phyloP scores from a whole-genome alignment of 2,797 vertebrate genomes.

The Psittacula echo region DNA sequence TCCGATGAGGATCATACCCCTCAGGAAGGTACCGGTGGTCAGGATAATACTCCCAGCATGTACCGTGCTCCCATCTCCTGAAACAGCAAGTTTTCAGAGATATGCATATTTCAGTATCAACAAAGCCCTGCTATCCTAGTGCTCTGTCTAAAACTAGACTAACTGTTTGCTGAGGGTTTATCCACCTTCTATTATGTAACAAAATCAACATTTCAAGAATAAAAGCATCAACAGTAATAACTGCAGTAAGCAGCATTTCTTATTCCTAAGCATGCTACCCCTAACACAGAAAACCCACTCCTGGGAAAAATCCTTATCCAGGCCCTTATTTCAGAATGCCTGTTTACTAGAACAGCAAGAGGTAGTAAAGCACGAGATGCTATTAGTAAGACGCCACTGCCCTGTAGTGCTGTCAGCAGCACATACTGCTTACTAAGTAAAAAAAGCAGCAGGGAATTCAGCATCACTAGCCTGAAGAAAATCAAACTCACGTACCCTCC shows the following conservation, averaged over 20 bases:
- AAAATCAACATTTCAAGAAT: not conserved
- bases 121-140: not conserved
- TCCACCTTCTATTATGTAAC: not conserved
- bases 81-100: not conserved
- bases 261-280: not conserved
- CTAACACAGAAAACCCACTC: not conserved
- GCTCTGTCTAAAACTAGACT: not conserved
- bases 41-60: conserved; percentile 85
- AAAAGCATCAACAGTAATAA: not conserved
- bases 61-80: conserved; percentile 81
- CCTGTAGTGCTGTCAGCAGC: fast-evolving
- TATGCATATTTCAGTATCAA: not conserved
- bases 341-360: not conserved
- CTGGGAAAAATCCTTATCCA: not conserved
- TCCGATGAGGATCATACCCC: conserved; percentile 88
- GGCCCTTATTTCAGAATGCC: not conserved
- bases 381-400: fast-evolving
- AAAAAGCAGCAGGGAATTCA: not conserved
- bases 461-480: not conserved
- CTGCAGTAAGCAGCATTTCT: not conserved
- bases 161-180: not conserved
- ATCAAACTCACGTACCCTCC: fast-evolving
- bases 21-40: conserved; percentile 94
- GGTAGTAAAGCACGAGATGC: not conserved
- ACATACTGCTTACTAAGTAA: not conserved